Conservation (phyloP, 2,888 invertebrate species). For the Temnothorax ravouxi region DNA sequence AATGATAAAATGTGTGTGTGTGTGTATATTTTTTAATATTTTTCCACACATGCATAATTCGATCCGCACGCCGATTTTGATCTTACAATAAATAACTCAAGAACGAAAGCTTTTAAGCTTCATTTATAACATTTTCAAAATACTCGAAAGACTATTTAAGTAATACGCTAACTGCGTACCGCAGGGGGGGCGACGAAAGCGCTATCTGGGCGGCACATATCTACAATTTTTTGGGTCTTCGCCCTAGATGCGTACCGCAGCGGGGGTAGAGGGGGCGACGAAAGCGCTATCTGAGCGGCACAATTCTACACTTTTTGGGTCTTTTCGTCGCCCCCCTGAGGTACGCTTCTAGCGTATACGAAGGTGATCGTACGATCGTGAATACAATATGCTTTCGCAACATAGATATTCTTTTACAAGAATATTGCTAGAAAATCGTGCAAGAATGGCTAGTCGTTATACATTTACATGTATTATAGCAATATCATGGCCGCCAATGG, state of each 20-base stretch:
- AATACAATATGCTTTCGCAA: background rate
- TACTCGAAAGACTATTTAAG: background rate
- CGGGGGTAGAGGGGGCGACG: too few species aligned
- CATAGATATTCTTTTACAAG: background rate
- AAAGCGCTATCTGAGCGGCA: too few species aligned
- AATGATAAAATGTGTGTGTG: background rate
- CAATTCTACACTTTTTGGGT: too few species aligned
- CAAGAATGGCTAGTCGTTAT: background rate
- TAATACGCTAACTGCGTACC: too few species aligned
- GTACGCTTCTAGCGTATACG: too few species aligned
- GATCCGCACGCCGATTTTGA: background rate
- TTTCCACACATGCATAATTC: background rate
- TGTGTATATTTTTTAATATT: background rate
- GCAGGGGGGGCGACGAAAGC: too few species aligned
- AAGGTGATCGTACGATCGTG: background rate
- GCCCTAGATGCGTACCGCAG: too few species aligned
- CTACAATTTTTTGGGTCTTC: too few species aligned
- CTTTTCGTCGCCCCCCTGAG: too few species aligned
- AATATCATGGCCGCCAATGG: slow-evolving; percentile 94
- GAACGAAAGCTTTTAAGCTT: background rate
- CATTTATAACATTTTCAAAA: background rate
- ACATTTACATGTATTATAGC: slow-evolving; percentile 85
- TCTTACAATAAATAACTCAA: background rate
- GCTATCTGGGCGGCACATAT: too few species aligned
- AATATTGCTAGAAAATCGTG: background rate